Conservation (phyloP, 2,888 invertebrate genomes). For the Ormyrus nitidulus region DNA sequence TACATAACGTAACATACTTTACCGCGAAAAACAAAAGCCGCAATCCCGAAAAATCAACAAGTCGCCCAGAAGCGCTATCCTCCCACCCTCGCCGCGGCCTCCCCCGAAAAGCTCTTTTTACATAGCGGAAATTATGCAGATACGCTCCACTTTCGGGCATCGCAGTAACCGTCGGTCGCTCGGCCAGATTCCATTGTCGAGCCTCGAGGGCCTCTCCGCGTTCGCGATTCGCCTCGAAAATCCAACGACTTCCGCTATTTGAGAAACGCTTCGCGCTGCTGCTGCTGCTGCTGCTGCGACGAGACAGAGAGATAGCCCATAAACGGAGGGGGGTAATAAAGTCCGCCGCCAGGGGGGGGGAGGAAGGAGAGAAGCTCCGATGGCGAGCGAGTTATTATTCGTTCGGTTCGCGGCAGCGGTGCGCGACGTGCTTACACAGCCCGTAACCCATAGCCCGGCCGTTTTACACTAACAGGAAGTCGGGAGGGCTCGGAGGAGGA, state of each 20-base stretch:
- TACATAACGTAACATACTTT: no score
- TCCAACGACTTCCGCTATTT: slow-evolving; percentile 57
- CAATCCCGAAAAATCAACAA: no score
- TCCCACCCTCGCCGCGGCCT: background rate
- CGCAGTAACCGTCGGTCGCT: background rate
- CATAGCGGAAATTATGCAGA: slow-evolving; percentile 47
- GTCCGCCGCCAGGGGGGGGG: background rate
- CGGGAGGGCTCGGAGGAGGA: background rate
- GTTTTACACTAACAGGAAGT: slow-evolving; percentile 1
- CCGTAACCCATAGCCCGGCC: background rate
- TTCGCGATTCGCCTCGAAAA: slow-evolving; percentile 32
- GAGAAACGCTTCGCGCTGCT: slow-evolving; percentile 33
- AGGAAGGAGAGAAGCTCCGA: slow-evolving; percentile 1
- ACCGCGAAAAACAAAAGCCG: no score
- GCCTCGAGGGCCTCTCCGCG: slow-evolving; percentile 2
- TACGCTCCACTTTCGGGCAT: slow-evolving; percentile 10
- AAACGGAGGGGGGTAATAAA: slow-evolving; percentile 4
- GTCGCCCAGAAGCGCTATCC: no score
- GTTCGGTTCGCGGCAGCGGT: slow-evolving; percentile 34
- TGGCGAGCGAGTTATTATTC: slow-evolving; percentile 46
- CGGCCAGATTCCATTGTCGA: slow-evolving; percentile 33
- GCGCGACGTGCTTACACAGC: slow-evolving; percentile 35
- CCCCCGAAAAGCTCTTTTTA: slow-evolving; percentile 4
- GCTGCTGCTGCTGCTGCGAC: background rate
- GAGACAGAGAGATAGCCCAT: slow-evolving; percentile 14